These are phyloP conservation scores for Venturia canescens DNA, from an alignment of 1,140 invertebrate genomes.

Conservation along the genomic window DNA sequence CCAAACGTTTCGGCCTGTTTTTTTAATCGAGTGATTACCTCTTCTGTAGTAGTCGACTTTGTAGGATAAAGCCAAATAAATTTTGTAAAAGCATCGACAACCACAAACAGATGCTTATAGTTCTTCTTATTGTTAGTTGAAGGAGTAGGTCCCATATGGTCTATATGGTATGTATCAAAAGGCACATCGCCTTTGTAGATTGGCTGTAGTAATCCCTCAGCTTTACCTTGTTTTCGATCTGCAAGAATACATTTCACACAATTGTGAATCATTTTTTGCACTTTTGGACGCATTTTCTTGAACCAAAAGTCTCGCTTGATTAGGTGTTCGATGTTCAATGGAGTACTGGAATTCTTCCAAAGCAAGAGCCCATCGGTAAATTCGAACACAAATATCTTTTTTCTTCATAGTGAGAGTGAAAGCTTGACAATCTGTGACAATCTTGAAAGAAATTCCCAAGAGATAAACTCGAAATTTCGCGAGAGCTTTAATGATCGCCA, in stretches of 20 bases:
- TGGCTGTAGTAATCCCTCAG: slow-evolving; percentile 24
- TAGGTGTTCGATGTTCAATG: slow-evolving; percentile 28
- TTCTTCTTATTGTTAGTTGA: slow-evolving; percentile 28
- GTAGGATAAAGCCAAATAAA: slow-evolving; percentile 17
- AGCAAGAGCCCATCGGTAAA: slow-evolving; percentile 26
- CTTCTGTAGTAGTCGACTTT: slow-evolving; percentile 20
- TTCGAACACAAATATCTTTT: slow-evolving; percentile 6
- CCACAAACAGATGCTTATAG: slow-evolving; percentile 24
- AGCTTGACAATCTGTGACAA: slow-evolving; percentile 34
- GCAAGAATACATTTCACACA: slow-evolving; percentile 29
- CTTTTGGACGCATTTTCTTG: too few species aligned
- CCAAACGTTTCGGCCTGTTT: slow-evolving; percentile 34
- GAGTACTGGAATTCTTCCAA: slow-evolving; percentile 24
- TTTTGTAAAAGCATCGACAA: slow-evolving; percentile 18
- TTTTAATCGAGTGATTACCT: slow-evolving; percentile 20
- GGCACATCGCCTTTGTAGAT: slow-evolving; percentile 31
- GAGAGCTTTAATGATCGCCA: slow-evolving; percentile 19
- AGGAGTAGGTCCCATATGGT: neutral
- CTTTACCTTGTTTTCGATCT: slow-evolving; percentile 29
- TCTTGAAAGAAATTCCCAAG: slow-evolving; percentile 13
- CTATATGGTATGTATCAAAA: slow-evolving; percentile 13
- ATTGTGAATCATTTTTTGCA: neutral
- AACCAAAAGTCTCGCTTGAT: slow-evolving; percentile 33
- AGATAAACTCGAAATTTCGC: slow-evolving; percentile 23
- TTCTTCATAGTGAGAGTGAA: slow-evolving; percentile 31